Base-by-base conservation (phyloP, 2,797 vertebrate species). In the Artibeus lituratus region DNA sequence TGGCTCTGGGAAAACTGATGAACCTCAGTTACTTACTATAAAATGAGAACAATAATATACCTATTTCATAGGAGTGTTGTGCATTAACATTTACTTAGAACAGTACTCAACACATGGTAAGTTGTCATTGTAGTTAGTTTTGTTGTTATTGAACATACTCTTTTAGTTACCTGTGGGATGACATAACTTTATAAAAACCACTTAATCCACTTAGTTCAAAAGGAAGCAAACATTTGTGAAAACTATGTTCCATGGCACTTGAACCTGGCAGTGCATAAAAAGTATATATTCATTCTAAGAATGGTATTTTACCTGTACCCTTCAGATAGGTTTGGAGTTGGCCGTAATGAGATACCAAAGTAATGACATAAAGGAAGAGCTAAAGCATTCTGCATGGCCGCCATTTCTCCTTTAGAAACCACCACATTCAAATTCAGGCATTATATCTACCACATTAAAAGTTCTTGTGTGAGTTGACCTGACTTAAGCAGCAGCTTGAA, bases 151-250 rank as follows among this genome's bases (percentile, higher is more conserved):
- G 14, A n/a, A 59, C 69, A 85, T 95, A 82, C 47, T 62, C 26
- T 89, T 90, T 94, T 94, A 62, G 76, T 94, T 94, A 86, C 69
- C 39, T 77, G 3, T 94, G 57, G 59, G 51, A 32, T 5, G 24
- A 65, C 70, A 88, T 62, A 82, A 94, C 72, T 73, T 83, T 94
- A 74, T 55, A 47, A 78, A 93, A 93, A 93, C 86, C 18, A 73
- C 11, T 47, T 24, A 37, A 83, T 89, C 70, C 47, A 78, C 3
- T 92, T 81, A 21, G 29, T 95, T 92, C 92, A 90, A 83, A 93
- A 35, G 19, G 55, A 96, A 59, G 47, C 72, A 90, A 84, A 84
- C 86, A 32, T 92, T 88, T 96, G 35, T 95, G n/a, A 92, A 85
- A 96, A 51, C 21, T 51, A 0, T 74, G 22, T 94, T 86, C 35